Evolutionary conservation across 2,797 vertebrate genomes (phyloP).

Genomic region (Emydoidea blandingii): DNA sequence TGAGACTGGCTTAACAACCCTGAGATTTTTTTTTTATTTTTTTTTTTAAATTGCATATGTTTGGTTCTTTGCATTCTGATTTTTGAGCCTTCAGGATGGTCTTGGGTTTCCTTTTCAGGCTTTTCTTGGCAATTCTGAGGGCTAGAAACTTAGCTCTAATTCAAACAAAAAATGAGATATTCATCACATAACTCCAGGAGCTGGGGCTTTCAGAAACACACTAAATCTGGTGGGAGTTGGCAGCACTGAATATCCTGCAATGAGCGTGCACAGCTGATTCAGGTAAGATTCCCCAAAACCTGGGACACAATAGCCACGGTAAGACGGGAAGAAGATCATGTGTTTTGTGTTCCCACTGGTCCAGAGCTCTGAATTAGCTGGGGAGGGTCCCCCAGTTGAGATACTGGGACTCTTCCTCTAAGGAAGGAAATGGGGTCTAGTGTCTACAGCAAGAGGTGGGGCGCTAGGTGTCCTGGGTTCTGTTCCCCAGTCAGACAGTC

Average conservation of each 20-base stretch:
- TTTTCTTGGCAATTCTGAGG: background rate
- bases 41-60: background rate
- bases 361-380: background rate
- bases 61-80: background rate
- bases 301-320: background rate
- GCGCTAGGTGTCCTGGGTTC: background rate
- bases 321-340: background rate
- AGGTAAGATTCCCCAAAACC: background rate
- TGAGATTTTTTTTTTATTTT: background rate
- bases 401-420: background rate
- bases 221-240: background rate
- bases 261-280: background rate
- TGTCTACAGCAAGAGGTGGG: background rate
- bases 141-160: accelerated
- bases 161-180: background rate
- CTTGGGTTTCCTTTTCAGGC: accelerated
- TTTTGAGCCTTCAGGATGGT: background rate
- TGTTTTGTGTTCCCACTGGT: background rate
- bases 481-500: background rate
- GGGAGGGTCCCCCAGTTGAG: background rate
- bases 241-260: background rate
- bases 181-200: accelerated
- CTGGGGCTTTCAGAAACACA: accelerated
- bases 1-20: background rate
- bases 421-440: background rate